Conservation (phyloP, 2,888 invertebrate species). For the Andrena trimmerana region DNA sequence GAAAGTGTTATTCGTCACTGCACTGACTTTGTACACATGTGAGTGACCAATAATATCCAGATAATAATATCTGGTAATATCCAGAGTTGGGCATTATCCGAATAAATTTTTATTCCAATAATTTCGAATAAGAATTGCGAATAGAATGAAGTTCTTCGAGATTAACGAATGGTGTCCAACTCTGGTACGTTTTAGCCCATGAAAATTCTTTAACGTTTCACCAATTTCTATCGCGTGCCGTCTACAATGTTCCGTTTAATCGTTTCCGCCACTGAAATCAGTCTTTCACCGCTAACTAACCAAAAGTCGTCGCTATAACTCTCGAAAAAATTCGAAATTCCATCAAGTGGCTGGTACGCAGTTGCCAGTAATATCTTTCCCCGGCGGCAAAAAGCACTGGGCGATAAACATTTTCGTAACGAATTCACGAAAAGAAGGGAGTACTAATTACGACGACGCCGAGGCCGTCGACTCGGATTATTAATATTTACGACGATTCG, state of each 20-base stretch:
- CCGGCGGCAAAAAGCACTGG: slow-evolving; percentile 23
- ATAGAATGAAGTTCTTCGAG: too few relatives aligned
- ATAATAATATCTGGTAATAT: too few relatives aligned
- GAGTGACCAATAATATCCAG: too few relatives aligned
- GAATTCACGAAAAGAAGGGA: slow-evolving; percentile 61
- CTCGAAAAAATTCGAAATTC: slow-evolving; percentile 53
- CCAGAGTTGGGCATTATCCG: too few relatives aligned
- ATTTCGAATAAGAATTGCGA: neutral
- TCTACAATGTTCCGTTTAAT: too few relatives aligned
- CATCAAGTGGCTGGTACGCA: slow-evolving; percentile 11
- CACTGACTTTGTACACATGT: too few relatives aligned
- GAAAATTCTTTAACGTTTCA: neutral
- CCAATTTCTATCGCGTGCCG: neutral
- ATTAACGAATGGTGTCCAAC: too few relatives aligned
- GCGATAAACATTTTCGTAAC: slow-evolving; percentile 71
- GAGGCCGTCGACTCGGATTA: slow-evolving; percentile 67
- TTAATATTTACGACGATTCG: slow-evolving; percentile 76
- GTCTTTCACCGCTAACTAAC: neutral
- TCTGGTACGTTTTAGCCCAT: too few relatives aligned
- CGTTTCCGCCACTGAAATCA: neutral
- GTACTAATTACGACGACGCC: slow-evolving; percentile 66
- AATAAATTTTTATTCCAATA: too few relatives aligned
- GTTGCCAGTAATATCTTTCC: slow-evolving; percentile 34
- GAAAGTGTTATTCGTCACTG: too few relatives aligned
- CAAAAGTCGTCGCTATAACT: neutral